These are phyloP conservation scores for Halisarca cf. caerulea DNA, from an alignment of 37 sponge, comb jelly and placozoan species.

Conservation along the genomic window DNA sequence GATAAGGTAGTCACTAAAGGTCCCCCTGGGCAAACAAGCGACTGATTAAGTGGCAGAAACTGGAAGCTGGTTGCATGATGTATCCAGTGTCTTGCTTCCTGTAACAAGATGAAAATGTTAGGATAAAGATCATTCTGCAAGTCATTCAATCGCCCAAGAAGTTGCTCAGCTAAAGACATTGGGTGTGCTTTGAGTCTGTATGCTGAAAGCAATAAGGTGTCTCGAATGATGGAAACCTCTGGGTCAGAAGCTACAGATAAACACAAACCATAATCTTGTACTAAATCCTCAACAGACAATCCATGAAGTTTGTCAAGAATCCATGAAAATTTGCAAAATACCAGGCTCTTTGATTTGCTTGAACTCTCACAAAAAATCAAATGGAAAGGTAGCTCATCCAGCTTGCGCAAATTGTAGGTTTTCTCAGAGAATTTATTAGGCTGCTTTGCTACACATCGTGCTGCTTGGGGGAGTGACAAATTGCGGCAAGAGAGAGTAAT, in stretches of 20 bases:
- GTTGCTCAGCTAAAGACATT: conserved; percentile 35
- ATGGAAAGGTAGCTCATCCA: conserved; percentile 59
- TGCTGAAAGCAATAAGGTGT: conserved; percentile 46
- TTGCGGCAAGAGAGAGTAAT: conserved; percentile 26
- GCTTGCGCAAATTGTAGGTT: conserved; percentile 57
- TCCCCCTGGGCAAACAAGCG: conserved; percentile 64
- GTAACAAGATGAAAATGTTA: conserved; percentile 7
- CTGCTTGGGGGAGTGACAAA: conserved; percentile 2
- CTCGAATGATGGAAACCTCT: conserved; percentile 31
- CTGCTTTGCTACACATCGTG: conserved; percentile 52
- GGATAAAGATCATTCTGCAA: background rate
- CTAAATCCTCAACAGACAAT: background rate
- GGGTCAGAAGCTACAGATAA: background rate
- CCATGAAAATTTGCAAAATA: conserved; percentile 55
- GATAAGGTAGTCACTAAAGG: conserved; percentile 54
- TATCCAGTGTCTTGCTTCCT: conserved; percentile 28
- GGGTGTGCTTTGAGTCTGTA: conserved; percentile 30
- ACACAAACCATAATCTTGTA: conserved; percentile 32
- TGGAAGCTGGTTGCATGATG: background rate
- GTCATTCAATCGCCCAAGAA: conserved; percentile 44
- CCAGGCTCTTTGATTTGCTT: conserved; percentile 22
- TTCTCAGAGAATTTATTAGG: conserved; percentile 35
- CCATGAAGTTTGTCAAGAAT: conserved; percentile 45
- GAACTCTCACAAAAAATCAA: conserved; percentile 11
- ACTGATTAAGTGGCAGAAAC: conserved; percentile 41